A percentile compares a stretch with the other conserved stretches of the same genome.
Conservation (phyloP, 2,888 invertebrate species). For the Apodemia zela region DNA sequence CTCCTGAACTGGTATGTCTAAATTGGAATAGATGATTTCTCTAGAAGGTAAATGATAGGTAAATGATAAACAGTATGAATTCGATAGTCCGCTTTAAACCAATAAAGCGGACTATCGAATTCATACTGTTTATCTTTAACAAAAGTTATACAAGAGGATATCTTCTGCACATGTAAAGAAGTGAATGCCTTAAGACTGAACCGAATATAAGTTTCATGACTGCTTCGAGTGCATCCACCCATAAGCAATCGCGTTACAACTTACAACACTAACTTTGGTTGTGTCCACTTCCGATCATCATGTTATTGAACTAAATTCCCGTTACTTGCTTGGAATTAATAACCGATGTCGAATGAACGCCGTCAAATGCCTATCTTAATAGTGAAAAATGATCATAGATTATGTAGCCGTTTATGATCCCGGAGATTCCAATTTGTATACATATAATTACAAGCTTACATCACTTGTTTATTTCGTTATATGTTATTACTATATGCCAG, state of each 20-base stretch:
- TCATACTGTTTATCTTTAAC: no score
- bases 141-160: no score
- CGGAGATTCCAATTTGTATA: slow-evolving; percentile 50
- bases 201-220: no score
- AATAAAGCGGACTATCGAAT: no score
- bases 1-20: no score
- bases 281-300: slow-evolving; percentile 17
- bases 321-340: slow-evolving; percentile 63
- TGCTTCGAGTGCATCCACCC: no score
- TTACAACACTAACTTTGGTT: slow-evolving; percentile 17
- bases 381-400: slow-evolving; percentile 57
- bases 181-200: no score
- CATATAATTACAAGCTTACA: slow-evolving; percentile 53
- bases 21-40: no score
- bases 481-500: slow-evolving; percentile 39
- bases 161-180: no score
- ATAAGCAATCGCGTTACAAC: not conserved
- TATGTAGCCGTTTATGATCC: slow-evolving; percentile 48
- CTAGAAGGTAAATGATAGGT: no score
- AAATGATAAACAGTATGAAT: no score
- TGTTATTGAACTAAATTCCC: slow-evolving; percentile 49
- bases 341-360: slow-evolving; percentile 43
- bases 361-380: slow-evolving; percentile 55
- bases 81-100: no score
- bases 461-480: slow-evolving; percentile 52